Base-by-base conservation (phyloP, 2,113 vertebrate species). In the Plecturocebus donacophilus region DNA sequence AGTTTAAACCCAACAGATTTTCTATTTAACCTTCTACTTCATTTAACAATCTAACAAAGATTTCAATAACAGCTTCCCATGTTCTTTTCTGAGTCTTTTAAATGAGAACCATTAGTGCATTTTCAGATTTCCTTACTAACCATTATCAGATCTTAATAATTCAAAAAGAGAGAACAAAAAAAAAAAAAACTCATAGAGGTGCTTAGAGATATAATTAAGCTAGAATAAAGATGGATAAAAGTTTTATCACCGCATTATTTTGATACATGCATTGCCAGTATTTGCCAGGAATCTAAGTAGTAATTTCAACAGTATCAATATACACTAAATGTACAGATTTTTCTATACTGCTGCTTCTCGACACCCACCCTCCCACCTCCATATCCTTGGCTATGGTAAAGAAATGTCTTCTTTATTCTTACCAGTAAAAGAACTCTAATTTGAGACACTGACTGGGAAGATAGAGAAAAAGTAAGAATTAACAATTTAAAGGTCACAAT, bases 101-200 rank as follows among this genome's bases (percentile, higher is more conserved):
- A 96, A 90, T 47, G 64, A 90, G 45, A 76, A 81, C 8, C 30
- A 49, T 73, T 12, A 91, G 17, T 64, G 45, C 19, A 45, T 94
- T 93, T 89, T 83, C 66, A 76, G 83, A 87, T 20, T 61, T 35
- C 25, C 91, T 96, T 52, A 56, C 68, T 73, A 70, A 47, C 38
- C 25, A 52, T 87, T 87, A 96, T 91, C 82, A 94, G 93, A 93
- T 94, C 75, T 85, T 45, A 87, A 83, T 87, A 88, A 97, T 89
- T 93, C 86, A 96, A 94, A 87, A 80, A 32, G 89, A 61, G 12
- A 85, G 20, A 95, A 94, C 14, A 93, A 94, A 64, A 30, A 79
- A 79, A 30, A 79, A 79, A 82, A 56, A 93, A 96, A 38, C 47
- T 85, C 35, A 76, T 93, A 71, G n/a, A 92, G 23, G 64, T 77